These are phyloP conservation scores for Arvicanthis niloticus DNA, from an alignment of 2,113 vertebrate genomes.

Conservation along the genomic window DNA sequence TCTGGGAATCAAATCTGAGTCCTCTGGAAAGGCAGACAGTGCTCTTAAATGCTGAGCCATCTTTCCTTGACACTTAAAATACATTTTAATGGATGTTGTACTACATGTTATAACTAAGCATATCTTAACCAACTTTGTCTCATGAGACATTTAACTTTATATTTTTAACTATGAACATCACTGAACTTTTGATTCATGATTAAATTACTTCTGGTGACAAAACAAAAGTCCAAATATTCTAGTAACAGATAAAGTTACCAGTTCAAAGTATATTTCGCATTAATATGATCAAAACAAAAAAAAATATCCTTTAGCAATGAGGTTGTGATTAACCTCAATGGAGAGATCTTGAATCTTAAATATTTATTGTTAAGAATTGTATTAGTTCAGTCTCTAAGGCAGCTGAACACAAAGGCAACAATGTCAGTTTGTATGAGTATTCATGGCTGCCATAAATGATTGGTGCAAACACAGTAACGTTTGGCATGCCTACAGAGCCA, in stretches of 20 bases:
- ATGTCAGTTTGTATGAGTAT: not conserved
- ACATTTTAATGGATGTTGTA: not conserved
- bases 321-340: not conserved
- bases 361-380: constrained; percentile 33
- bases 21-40: not conserved
- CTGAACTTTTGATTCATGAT: not conserved
- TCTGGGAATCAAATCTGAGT: not conserved
- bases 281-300: constrained; percentile 17
- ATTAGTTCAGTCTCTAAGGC: not conserved
- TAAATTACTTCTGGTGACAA: not conserved
- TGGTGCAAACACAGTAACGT: not conserved
- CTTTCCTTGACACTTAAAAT: not conserved
- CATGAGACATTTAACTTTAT: not conserved
- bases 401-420: not conserved
- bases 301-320: not conserved
- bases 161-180: not conserved
- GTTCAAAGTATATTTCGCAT: not conserved
- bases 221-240: constrained; percentile 7
- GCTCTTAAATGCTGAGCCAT: not conserved
- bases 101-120: not conserved
- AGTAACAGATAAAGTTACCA: not conserved
- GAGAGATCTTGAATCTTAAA: not conserved
- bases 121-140: not conserved
- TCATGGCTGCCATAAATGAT: not conserved
- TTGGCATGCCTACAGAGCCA: not conserved